These are phyloP conservation scores for Pristionchus fissidentatus DNA, from an alignment of 2,888 invertebrate genomes.

Conservation along the genomic window DNA sequence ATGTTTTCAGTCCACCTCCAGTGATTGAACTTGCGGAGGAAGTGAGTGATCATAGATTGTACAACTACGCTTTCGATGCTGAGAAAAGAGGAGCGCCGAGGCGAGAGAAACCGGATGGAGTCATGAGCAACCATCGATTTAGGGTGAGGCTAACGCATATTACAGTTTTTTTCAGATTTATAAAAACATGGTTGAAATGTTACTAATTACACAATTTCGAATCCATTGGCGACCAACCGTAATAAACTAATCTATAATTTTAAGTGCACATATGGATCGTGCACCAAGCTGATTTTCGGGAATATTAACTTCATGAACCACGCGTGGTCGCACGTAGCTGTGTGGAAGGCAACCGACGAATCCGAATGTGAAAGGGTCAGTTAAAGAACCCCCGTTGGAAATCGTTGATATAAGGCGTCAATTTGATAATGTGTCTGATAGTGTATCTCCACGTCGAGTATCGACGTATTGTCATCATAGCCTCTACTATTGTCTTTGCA, in stretches of 20 bases:
- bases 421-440: neutral
- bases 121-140: conserved; percentile 8
- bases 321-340: conserved; percentile 34
- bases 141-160: neutral
- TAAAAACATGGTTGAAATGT: neutral
- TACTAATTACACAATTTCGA: too few species aligned
- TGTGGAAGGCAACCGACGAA: conserved; percentile 33
- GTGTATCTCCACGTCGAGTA: neutral
- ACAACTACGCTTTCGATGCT: conserved; percentile 39
- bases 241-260: neutral
- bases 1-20: too few species aligned
- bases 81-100: neutral
- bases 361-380: neutral
- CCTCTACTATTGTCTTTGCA: neutral
- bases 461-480: too few species aligned
- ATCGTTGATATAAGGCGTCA: too few species aligned
- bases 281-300: conserved; percentile 21
- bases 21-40: neutral
- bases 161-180: neutral
- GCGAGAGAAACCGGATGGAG: neutral
- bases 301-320: conserved; percentile 46
- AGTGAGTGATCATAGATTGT: conserved; percentile 16
- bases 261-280: conserved; percentile 37
- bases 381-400: too few species aligned
- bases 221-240: too few species aligned